A percentile compares a stretch with the other conserved stretches of the same genome.
Evolutionary conservation across 2,113 vertebrate genomes (phyloP).

Genomic region (Corythoichthys intestinalis): DNA sequence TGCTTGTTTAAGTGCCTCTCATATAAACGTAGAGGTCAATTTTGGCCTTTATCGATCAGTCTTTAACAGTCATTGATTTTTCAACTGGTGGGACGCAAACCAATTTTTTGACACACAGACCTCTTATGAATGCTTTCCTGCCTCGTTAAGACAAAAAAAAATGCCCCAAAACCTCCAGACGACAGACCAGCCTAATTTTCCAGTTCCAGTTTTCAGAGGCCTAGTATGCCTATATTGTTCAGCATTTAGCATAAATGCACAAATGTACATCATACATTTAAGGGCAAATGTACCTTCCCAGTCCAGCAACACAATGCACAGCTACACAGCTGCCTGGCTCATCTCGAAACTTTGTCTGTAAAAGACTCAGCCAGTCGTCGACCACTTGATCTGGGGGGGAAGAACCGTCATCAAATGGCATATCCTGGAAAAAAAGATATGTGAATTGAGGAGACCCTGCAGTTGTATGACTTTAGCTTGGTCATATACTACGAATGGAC

Average conservation of each 20-base stretch:
- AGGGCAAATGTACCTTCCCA: conserved; percentile 79
- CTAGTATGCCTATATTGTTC: neutral
- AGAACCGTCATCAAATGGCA: conserved; percentile 94
- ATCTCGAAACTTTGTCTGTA: conserved; percentile 90
- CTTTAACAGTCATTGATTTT: neutral
- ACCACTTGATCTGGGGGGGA: conserved; percentile 90
- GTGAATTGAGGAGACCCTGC: neutral
- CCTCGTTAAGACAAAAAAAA: no score
- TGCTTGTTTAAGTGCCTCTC: neutral
- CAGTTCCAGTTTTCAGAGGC: neutral
- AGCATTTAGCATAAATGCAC: neutral
- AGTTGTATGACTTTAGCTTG: no score
- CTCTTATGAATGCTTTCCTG: no score
- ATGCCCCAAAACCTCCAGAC: neutral
- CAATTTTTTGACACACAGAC: neutral
- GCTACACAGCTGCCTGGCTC: conserved; percentile 91
- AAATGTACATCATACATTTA: neutral
- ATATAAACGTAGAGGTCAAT: neutral
- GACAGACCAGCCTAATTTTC: neutral
- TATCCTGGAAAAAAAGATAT: conserved; percentile 75
- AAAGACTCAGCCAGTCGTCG: conserved; percentile 90
- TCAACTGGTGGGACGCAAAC: neutral
- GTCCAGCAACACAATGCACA: conserved; percentile 92
- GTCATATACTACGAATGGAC: no score
- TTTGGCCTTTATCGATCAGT: neutral